Evolutionary conservation across 2,888 invertebrate genomes (phyloP).

Genomic region (Elgonia sp.): DNA sequence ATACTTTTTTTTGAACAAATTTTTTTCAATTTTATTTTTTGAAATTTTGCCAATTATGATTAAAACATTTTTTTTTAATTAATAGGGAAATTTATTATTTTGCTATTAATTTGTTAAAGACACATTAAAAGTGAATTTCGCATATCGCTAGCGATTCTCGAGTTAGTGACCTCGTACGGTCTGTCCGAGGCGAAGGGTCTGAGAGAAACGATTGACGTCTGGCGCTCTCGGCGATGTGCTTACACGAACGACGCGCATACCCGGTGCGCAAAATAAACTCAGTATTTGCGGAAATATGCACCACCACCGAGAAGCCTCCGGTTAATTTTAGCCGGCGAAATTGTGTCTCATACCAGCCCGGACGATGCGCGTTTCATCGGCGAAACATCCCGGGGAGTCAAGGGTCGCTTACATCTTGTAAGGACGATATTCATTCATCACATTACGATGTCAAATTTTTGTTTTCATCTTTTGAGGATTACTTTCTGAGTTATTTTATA

Average conservation of each 20-base stretch:
- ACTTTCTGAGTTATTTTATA: too few species aligned
- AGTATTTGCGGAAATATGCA: slow-evolving; percentile 86
- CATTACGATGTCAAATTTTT: background rate
- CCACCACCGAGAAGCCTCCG: slow-evolving; percentile 83
- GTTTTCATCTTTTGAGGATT: background rate
- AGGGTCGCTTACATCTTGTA: slow-evolving; percentile 58
- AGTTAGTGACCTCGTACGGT: slow-evolving; percentile 79
- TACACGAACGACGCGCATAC: slow-evolving; percentile 78
- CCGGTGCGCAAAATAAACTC: slow-evolving; percentile 84
- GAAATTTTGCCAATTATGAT: too few species aligned
- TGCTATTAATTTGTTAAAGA: background rate
- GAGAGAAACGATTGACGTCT: slow-evolving; percentile 79
- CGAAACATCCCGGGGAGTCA: slow-evolving; percentile 48
- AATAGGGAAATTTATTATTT: too few species aligned
- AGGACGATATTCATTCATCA: slow-evolving; percentile 48
- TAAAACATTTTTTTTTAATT: too few species aligned
- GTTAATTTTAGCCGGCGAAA: slow-evolving; percentile 84
- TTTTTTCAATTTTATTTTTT: too few species aligned
- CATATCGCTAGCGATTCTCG: slow-evolving; percentile 40
- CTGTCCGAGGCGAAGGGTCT: slow-evolving; percentile 65
- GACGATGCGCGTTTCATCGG: slow-evolving; percentile 76
- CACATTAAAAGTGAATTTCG: slow-evolving; percentile 42
- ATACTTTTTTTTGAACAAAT: too few species aligned
- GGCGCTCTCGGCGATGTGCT: slow-evolving; percentile 74
- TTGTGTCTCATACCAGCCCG: slow-evolving; percentile 85